Percentiles rank a stretch among this genome's conserved stretches.
phyloP scores from a whole-genome alignment of 2,797 vertebrate genomes.

The Vipera latastei region DNA sequence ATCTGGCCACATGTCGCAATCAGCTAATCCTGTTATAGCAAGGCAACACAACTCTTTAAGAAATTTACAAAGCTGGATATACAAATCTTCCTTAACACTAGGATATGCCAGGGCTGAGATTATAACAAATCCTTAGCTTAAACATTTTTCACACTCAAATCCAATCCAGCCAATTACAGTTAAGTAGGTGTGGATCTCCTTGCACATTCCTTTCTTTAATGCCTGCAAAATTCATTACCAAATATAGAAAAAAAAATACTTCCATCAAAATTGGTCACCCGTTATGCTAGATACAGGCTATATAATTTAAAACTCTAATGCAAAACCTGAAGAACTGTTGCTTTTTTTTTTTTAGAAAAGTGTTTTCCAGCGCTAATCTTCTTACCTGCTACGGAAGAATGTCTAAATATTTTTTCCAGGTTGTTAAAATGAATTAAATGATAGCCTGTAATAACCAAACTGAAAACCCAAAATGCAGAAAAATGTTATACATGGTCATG shows the following conservation, averaged over 20 bases:
- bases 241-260: background rate
- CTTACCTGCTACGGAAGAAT: background rate
- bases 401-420: background rate
- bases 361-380: background rate
- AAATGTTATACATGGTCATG: background rate
- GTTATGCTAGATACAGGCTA: background rate
- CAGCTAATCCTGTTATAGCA: constrained; percentile 33
- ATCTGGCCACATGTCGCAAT: constrained; percentile 26
- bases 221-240: constrained; percentile 9
- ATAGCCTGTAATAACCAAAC: background rate
- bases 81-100: constrained; percentile 27
- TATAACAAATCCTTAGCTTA: constrained; percentile 32
- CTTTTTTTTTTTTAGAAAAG: background rate
- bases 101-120: background rate
- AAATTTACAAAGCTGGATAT: constrained; percentile 5
- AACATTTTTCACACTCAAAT: constrained; percentile 19
- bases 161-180: constrained; percentile 23
- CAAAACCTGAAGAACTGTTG: background rate
- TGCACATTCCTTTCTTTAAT: background rate
- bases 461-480: background rate
- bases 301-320: background rate
- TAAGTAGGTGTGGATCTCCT: background rate
- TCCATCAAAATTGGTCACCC: background rate
- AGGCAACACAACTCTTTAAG: background rate
- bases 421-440: background rate